Base-by-base conservation (phyloP, 92 coral and sea anemone species). In the Pocillopora grandis region DNA sequence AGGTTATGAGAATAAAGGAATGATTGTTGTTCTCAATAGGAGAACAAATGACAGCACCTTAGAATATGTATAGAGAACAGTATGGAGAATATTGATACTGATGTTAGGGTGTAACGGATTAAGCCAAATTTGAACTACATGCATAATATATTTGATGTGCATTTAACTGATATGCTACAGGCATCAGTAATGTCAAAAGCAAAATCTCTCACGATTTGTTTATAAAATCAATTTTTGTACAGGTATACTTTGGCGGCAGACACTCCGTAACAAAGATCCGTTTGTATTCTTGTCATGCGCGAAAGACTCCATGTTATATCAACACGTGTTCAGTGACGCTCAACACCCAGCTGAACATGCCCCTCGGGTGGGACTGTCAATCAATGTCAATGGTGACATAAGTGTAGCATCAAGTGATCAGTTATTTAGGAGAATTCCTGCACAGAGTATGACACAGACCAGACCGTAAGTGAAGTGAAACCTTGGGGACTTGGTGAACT, bases 341-440 rank as follows among this genome's bases (percentile, higher is more conserved):
- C 92, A 96, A 55, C 97, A 89, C 58, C 99, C 99, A 6, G 98
- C 92, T 9, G 99, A 96, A 48, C 92, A 96, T 76, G 98, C 97
- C 42, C 98, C 99, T 2, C 93, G 95, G 15, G 95, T 94, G 27
- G 99, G 95, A 15, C 87, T 96, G 69, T 89, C 98, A 55, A 48
- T 96, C 76, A 96, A 92, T 79, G 89, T 90, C 78, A 88, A 88
- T 85, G 99, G 99, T 14, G 94, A 92, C 85, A 89, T 96, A 69
- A 90, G 94, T 71, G 91, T 94, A 76, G 98, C 99, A n/a, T 86
- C 80, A 80, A 87, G 98, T 83, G 97, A 92, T 73, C 87, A 91
- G 89, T 80, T 92, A 49, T 86, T 88, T 18, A 91, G 63, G 62
- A 89, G 81, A 75, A 80, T 86, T n/a, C 75, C 89, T 0, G 71